A percentile compares a stretch with the other conserved stretches of the same genome.
phyloP scores from a whole-genome alignment of 1,140 invertebrate species.

The Notospermus geniculatus region DNA sequence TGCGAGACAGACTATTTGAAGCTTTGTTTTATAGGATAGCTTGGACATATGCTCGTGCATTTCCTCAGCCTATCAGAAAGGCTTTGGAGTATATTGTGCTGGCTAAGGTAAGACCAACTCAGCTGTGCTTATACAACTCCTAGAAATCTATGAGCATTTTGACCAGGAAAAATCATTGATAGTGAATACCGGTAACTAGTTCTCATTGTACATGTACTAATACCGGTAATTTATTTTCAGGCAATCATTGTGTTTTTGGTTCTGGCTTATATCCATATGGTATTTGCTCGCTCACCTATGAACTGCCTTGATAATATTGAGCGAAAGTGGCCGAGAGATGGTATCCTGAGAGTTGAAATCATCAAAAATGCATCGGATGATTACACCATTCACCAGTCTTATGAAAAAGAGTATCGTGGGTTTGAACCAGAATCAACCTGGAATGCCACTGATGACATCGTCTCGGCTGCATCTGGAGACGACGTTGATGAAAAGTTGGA shows the following conservation, averaged over 20 bases:
- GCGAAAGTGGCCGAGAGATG: slow-evolving; percentile 90
- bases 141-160: background rate
- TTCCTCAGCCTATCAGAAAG: slow-evolving; percentile 80
- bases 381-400: slow-evolving; percentile 52
- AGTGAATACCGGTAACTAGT: slow-evolving; percentile 7
- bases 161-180: no score
- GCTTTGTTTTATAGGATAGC: slow-evolving; percentile 90
- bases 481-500: background rate
- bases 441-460: slow-evolving; percentile 3
- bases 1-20: slow-evolving; percentile 91
- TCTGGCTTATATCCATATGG: slow-evolving; percentile 91
- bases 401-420: slow-evolving; percentile 51
- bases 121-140: background rate
- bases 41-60: slow-evolving; percentile 82
- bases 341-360: slow-evolving; percentile 95
- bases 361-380: slow-evolving; percentile 65
- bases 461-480: background rate
- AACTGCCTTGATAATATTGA: slow-evolving; percentile 88
- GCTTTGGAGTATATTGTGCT: slow-evolving; percentile 89
- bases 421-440: background rate
- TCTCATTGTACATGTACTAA: slow-evolving; percentile 10
- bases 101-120: slow-evolving; percentile 66
- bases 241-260: slow-evolving; percentile 86
- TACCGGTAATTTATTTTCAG: slow-evolving; percentile 61
- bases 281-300: slow-evolving; percentile 87